Evolutionary conservation across 2,113 vertebrate genomes (phyloP).

Genomic region (Motacilla tschutschensis): DNA sequence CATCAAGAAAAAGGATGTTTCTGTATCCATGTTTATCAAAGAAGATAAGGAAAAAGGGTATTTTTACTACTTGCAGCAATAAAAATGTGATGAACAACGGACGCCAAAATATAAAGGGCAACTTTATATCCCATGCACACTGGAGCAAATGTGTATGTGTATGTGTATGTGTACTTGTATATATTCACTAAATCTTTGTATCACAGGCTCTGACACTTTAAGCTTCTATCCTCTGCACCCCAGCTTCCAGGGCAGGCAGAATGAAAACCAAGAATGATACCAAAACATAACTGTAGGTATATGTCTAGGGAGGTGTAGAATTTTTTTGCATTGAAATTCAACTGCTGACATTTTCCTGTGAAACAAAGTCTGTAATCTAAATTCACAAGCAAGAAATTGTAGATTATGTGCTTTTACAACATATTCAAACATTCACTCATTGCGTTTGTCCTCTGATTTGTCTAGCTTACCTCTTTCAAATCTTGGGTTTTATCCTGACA

Average conservation of each 20-base stretch:
- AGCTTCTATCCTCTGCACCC: not conserved
- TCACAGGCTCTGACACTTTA: not conserved
- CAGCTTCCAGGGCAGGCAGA: not conserved
- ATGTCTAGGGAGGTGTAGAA: not conserved
- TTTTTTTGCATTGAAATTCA: not conserved
- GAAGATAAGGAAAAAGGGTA: not conserved
- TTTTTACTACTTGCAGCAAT: not conserved
- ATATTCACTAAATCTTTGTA: not conserved
- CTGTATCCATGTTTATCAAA: not conserved
- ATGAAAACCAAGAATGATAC: not conserved
- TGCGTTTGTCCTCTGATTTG: not conserved
- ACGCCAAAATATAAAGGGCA: not conserved
- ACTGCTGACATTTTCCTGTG: not conserved
- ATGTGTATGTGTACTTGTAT: not conserved
- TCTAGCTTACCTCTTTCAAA: not conserved
- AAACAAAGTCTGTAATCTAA: not conserved
- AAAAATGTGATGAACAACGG: accelerated
- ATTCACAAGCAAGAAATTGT: not conserved
- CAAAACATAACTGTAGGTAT: not conserved
- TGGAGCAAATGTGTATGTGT: accelerated
- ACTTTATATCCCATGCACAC: not conserved
- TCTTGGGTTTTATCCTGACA: not conserved
- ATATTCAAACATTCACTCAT: not conserved
- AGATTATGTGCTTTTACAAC: not conserved
- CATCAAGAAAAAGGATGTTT: not conserved